A percentile compares a stretch with the other conserved stretches of the same genome.
Evolutionary conservation across 2,888 invertebrate species (phyloP).

Genomic region (Pheosia tremula): DNA sequence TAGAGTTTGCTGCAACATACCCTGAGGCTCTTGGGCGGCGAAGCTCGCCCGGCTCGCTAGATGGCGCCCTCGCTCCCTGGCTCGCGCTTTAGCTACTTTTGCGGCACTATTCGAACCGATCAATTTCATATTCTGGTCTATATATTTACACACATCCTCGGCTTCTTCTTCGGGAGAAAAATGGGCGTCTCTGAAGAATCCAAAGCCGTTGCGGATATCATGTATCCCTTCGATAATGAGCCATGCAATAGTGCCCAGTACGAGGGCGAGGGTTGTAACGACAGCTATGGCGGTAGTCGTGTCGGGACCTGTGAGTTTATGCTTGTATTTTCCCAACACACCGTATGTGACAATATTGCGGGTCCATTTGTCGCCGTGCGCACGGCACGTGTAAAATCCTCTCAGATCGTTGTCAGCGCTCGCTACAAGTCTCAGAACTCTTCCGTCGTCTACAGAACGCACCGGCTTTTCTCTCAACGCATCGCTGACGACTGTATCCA

Average conservation of each 20-base stretch:
- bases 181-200: constrained; percentile 72
- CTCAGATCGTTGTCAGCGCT: constrained; percentile 60
- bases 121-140: constrained; percentile 63
- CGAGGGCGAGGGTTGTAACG: constrained; percentile 61
- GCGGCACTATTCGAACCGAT: constrained; percentile 56
- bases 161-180: constrained; percentile 68
- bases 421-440: constrained; percentile 62
- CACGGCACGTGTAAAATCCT: constrained; percentile 75
- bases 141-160: constrained; percentile 67
- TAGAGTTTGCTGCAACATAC: constrained; percentile 47
- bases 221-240: constrained; percentile 67
- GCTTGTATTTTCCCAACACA: constrained; percentile 63
- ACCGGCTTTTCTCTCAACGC: constrained; percentile 47
- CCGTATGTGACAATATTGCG: constrained; percentile 74
- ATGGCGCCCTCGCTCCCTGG: constrained; percentile 54
- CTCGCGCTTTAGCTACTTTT: constrained; percentile 62
- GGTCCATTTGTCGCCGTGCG: constrained; percentile 56
- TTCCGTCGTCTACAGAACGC: constrained; percentile 63
- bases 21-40: constrained; percentile 64
- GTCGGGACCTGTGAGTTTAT: constrained; percentile 60
- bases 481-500: constrained; percentile 57
- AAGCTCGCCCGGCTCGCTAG: constrained; percentile 55
- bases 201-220: constrained; percentile 69
- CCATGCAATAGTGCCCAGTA: constrained; percentile 64
- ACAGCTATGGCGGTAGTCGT: constrained; percentile 62